phyloP scores from a whole-genome alignment of 2,113 vertebrate genomes.

The Ophthalmolycus amberensis region DNA sequence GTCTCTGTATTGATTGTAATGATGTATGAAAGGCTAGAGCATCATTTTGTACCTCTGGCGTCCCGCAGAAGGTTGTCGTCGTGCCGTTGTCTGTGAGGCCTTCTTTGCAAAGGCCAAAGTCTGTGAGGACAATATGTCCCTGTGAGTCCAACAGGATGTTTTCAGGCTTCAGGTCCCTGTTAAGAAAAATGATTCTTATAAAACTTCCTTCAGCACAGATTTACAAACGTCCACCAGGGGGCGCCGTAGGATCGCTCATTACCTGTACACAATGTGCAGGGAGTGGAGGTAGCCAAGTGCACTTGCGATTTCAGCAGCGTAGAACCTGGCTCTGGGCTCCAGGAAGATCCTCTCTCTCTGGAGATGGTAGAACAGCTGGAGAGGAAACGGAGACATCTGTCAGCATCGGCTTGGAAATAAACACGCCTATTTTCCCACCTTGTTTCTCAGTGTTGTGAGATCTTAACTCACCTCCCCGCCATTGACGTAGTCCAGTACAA shows the following conservation, averaged over 20 bases:
- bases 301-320: conserved; percentile 86
- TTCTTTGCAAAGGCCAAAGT: conserved; percentile 88
- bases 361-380: conserved; percentile 87
- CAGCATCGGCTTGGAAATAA: background rate
- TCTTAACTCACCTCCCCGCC: conserved; percentile 82
- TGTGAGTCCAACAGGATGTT: conserved; percentile 86
- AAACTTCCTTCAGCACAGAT: background rate
- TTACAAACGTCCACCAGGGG: conserved; percentile 58
- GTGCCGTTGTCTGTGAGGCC: conserved; percentile 80
- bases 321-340: conserved; percentile 86
- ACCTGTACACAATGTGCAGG: conserved; percentile 88
- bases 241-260: background rate
- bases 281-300: conserved; percentile 87
- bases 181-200: background rate
- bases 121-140: conserved; percentile 87
- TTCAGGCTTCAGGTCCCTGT: conserved; percentile 87
- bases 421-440: background rate
- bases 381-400: conserved; percentile 6
- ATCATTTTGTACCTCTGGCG: conserved; percentile 80
- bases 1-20: background rate
- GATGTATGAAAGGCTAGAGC: background rate
- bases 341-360: conserved; percentile 86
- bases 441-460: background rate
- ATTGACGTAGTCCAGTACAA: conserved; percentile 87
- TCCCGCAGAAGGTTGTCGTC: conserved; percentile 86